Conservation (phyloP, 2,113 vertebrate species). For the Psilopogon haemacephalus region DNA sequence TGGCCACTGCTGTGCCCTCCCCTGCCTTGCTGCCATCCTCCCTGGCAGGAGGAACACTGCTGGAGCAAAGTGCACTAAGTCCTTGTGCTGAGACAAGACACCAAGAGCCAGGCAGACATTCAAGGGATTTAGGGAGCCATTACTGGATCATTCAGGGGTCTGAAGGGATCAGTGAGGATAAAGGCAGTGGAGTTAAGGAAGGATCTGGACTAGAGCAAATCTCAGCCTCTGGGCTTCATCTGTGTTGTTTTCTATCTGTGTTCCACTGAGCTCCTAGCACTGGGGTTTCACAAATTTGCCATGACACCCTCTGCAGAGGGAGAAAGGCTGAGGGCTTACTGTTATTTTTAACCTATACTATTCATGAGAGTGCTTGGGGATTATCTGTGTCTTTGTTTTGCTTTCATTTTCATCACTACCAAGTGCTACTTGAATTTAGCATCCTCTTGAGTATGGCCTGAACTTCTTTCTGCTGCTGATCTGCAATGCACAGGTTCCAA, state of each 20-base stretch:
- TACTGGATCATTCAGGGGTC: neutral
- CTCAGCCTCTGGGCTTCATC: neutral
- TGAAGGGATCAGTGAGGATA: neutral
- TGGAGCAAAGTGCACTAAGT: neutral
- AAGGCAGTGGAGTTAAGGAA: neutral
- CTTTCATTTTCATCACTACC: neutral
- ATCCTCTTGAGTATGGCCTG: neutral
- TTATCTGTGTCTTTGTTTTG: fast-evolving
- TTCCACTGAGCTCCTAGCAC: neutral
- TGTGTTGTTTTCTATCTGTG: neutral
- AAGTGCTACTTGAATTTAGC: neutral
- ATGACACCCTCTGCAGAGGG: neutral
- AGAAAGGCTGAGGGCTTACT: neutral
- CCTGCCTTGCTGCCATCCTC: neutral
- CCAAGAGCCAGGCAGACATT: neutral
- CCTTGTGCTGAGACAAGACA: neutral
- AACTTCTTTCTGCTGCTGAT: neutral
- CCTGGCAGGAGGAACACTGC: neutral
- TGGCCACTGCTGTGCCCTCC: neutral
- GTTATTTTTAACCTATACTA: neutral
- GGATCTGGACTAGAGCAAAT: neutral
- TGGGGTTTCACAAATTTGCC: neutral
- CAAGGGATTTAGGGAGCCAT: neutral
- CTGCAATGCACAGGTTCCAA: neutral
- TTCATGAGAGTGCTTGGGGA: neutral